Evolutionary conservation across 2,797 vertebrate species (phyloP).

Genomic region (Xenops minutus): DNA sequence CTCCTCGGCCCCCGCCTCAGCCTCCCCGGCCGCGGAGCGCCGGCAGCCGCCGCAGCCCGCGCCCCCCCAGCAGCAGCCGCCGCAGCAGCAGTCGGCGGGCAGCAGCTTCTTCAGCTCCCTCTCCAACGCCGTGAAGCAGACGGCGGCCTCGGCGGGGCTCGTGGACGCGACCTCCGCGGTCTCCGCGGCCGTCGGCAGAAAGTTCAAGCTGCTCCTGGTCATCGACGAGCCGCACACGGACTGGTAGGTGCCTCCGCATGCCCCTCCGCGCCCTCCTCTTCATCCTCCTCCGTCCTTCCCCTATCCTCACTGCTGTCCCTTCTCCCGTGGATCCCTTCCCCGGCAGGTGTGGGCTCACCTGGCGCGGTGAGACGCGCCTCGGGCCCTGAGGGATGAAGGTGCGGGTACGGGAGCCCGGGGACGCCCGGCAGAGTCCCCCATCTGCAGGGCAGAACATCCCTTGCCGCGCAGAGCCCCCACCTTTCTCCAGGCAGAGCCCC

Average conservation of each 20-base stretch:
- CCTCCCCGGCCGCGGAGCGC: conserved; percentile 70
- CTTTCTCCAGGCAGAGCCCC: too few relatives aligned
- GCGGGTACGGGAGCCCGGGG: too few relatives aligned
- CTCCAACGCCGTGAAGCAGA: conserved; percentile 95
- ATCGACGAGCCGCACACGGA: conserved; percentile 93
- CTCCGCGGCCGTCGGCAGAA: conserved; percentile 80
- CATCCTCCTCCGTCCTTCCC: background rate
- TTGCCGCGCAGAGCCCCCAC: background rate
- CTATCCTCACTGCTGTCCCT: background rate
- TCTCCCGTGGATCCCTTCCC: background rate
- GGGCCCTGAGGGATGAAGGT: background rate
- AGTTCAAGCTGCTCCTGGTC: conserved; percentile 92
- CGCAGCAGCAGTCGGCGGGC: conserved; percentile 77
- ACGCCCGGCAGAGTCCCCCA: background rate
- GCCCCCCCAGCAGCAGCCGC: conserved; percentile 51
- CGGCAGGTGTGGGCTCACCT: background rate
- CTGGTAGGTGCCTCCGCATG: conserved; percentile 82
- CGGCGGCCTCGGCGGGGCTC: conserved; percentile 90
- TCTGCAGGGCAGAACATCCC: too few relatives aligned
- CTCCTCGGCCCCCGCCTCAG: conserved; percentile 37
- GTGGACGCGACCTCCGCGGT: conserved; percentile 83
- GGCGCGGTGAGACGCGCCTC: background rate
- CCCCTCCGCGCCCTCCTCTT: background rate
- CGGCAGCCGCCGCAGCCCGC: conserved; percentile 78
- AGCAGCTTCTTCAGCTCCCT: conserved; percentile 96